Evolutionary conservation across 92 coral and sea anemone genomes (phyloP).

Genomic region (Chrysogorgia sp.): DNA sequence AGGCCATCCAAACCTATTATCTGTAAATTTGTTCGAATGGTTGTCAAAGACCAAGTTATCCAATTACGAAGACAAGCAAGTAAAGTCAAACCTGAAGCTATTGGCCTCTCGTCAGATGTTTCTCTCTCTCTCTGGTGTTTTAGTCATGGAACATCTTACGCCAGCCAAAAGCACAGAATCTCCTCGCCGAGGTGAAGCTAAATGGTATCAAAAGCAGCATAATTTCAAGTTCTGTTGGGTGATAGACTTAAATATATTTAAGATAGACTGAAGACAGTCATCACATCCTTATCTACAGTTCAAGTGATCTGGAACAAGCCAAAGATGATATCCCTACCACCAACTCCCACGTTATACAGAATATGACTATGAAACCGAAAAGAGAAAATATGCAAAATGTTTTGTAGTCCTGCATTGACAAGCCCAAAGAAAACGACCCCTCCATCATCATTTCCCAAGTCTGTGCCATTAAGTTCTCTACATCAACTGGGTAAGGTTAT

Average conservation of each 20-base stretch:
- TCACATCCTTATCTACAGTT: too few relatives aligned
- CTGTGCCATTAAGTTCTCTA: not conserved
- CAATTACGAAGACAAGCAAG: conserved; percentile 35
- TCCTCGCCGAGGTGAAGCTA: conserved; percentile 9
- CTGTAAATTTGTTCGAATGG: conserved; percentile 37
- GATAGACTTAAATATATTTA: not conserved
- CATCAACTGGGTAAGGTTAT: conserved; percentile 2
- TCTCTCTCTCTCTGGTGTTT: too few relatives aligned
- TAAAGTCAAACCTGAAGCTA: conserved; percentile 29
- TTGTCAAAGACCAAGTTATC: conserved; percentile 55
- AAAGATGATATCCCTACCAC: too few relatives aligned
- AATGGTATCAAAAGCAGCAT: conserved; percentile 19
- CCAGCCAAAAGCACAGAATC: too few relatives aligned
- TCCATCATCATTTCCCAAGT: not conserved
- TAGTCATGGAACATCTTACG: too few relatives aligned
- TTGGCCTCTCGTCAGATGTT: too few relatives aligned
- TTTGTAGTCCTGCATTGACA: too few relatives aligned
- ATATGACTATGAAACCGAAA: too few relatives aligned
- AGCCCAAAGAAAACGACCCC: not conserved
- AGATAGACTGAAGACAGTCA: not conserved
- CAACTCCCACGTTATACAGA: too few relatives aligned
- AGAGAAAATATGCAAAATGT: too few relatives aligned
- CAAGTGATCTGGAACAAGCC: too few relatives aligned
- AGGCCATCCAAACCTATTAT: too few relatives aligned
- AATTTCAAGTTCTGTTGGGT: conserved; percentile 23